A percentile compares a stretch with the other conserved stretches of the same genome.
Evolutionary conservation across 2,797 vertebrate genomes (phyloP).

Genomic region (Oreochromis mossambicus): DNA sequence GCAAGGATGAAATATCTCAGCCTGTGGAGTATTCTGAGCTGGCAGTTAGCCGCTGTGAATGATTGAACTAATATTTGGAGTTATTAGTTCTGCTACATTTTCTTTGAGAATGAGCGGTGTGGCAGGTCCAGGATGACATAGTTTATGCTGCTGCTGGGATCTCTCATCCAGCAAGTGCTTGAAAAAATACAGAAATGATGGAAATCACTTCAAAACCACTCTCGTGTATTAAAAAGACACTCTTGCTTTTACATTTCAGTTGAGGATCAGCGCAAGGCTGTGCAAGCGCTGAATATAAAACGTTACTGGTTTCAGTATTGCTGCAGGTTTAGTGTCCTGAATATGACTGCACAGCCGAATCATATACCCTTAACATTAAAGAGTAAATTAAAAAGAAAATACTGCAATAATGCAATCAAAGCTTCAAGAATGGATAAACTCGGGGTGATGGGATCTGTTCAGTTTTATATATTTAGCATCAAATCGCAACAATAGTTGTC

Average conservation of each 20-base stretch:
- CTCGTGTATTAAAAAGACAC: conserved; percentile 31
- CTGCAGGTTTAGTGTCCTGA: not conserved
- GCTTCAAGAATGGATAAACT: not conserved
- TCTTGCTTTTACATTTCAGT: conserved; percentile 37
- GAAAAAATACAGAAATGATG: conserved; percentile 47
- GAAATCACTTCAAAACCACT: conserved; percentile 47
- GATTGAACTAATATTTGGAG: conserved; percentile 70
- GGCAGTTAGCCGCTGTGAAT: conserved; percentile 55
- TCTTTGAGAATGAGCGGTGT: conserved; percentile 44
- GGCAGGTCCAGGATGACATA: conserved; percentile 46
- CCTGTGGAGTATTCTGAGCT: conserved; percentile 44
- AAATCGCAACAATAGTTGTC: accelerated
- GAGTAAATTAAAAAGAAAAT: not conserved
- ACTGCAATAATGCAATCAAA: not conserved
- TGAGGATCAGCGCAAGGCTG: not conserved
- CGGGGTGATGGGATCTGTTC: accelerated
- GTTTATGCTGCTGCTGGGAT: conserved; percentile 42
- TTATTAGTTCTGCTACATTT: conserved; percentile 74
- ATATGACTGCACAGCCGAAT: not conserved
- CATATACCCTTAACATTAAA: not conserved
- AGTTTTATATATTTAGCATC: not conserved
- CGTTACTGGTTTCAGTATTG: not conserved
- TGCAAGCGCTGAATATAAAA: conserved; percentile 10
- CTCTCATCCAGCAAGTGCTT: conserved; percentile 40
- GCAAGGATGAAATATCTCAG: conserved; percentile 62